Evolutionary conservation across 2,113 vertebrate genomes (phyloP).

Genomic region (Ploceus nigricollis): DNA sequence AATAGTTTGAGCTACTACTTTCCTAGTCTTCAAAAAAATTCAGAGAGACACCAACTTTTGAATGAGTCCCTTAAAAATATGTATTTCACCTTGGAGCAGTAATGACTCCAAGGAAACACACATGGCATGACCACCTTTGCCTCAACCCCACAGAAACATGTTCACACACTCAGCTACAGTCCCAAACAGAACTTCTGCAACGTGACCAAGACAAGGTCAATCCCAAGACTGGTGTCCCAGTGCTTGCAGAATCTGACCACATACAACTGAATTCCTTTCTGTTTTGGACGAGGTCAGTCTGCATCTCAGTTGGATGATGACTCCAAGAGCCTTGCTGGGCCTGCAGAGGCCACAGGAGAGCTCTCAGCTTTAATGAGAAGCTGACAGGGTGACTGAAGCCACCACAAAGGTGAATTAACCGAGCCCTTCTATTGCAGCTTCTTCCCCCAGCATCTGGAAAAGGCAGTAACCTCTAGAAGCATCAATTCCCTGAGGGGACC

Average conservation of each 20-base stretch:
- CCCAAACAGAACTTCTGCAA: neutral
- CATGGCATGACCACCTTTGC: fast-evolving
- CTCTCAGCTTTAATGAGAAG: neutral
- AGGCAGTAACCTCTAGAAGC: neutral
- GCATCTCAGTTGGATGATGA: neutral
- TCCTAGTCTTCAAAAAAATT: neutral
- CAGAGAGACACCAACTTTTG: constrained; percentile 39
- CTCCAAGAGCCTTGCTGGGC: neutral
- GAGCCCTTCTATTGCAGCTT: neutral
- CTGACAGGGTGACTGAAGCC: neutral
- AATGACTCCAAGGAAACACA: neutral
- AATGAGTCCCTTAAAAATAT: neutral
- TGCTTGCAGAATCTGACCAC: neutral
- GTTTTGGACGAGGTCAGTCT: neutral
- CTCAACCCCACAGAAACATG: neutral
- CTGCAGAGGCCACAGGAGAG: neutral
- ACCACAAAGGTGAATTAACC: neutral
- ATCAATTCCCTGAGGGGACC: neutral
- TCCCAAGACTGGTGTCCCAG: neutral
- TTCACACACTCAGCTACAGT: neutral
- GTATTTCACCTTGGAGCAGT: neutral
- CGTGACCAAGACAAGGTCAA: neutral
- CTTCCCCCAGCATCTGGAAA: neutral
- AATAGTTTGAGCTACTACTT: constrained; percentile 4
- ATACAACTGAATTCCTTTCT: neutral